Evolutionary conservation across 2,113 vertebrate species (phyloP), one percentile per base, ranked within the genome.

Genomic region (Ptychochromis oligacanthus): DNA sequence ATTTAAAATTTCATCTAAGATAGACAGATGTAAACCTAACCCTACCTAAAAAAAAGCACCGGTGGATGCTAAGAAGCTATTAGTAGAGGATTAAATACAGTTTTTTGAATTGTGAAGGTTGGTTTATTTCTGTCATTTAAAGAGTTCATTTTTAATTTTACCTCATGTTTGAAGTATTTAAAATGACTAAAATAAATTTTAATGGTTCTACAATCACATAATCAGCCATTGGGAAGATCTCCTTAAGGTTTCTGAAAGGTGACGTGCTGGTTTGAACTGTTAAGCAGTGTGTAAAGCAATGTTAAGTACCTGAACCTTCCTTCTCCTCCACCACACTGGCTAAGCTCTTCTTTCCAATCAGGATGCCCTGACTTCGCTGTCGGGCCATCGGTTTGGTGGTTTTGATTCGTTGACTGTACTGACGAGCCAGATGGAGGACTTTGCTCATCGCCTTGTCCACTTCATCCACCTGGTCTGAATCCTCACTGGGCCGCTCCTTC

Each of bases 331-430:
- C 80, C 60, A 95, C 91, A 6, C 85, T 78, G 12, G 93, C 14
- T 54, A 88, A 7, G 11, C 58, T 79, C 43, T 36, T 91, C 82
- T 82, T 89, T 64, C 55, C 18, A 1, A 81, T 54, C 1, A 75
- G 86, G 11, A 83, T 56, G 0, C 91, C 81, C 17, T 52, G 92
- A 1, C 84, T 91, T 2, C 28, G 74, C 40, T 87, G 55, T 54
- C 75, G 72, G 2, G 85, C 43, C 38, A 5, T 24, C 0, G 88
- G 91, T 58, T 28, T 93, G 77, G 76, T 92, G 46, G 83, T 94
- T 93, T 97, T 97, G 83, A 97, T 96, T 31, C 96, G 93, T 79
- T 98, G 97, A 92, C 97, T 98, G 93, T 97, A 99, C 80, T 96
- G 96, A 10, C 97, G 96, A 0, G 97, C 97, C 88, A 99, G 93